These are phyloP conservation scores for Charaxes varanes DNA, from an alignment of 1,140 invertebrate genomes.

Conservation along the genomic window DNA sequence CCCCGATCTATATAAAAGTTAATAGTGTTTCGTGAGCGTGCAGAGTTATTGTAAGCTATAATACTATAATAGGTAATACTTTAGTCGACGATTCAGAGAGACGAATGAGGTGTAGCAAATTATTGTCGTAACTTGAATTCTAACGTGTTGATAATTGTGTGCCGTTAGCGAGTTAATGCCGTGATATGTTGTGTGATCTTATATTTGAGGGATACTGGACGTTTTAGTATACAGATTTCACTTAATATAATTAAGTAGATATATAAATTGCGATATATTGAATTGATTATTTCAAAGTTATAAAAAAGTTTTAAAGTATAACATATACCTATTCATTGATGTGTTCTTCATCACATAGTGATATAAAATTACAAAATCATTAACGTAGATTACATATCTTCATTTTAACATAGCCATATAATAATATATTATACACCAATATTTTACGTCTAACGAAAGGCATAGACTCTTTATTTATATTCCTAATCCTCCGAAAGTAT, in stretches of 20 bases:
- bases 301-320: constrained; percentile 7
- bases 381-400: constrained; percentile 51
- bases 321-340: constrained; percentile 7
- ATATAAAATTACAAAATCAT: constrained; percentile 41
- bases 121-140: constrained; percentile 2
- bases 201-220: constrained; percentile 27
- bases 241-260: constrained; percentile 60
- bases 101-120: constrained; percentile 2
- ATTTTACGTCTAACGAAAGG: constrained; percentile 61
- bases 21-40: too few species aligned
- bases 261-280: constrained; percentile 39
- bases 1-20: too few species aligned
- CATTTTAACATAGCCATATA: constrained; percentile 30
- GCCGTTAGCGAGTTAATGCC: constrained; percentile 6
- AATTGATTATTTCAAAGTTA: constrained; percentile 29
- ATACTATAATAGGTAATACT: background rate
- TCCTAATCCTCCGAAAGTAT: too few species aligned
- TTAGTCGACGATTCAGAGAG: background rate
- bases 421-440: constrained; percentile 13
- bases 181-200: constrained; percentile 38
- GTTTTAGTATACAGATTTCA: constrained; percentile 32
- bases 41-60: background rate
- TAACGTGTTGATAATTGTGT: constrained; percentile 5
- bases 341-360: constrained; percentile 50
- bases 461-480: constrained; percentile 21